Evolutionary conservation across 1,140 invertebrate species (phyloP).

Genomic region (Lutraria rhynchaena): DNA sequence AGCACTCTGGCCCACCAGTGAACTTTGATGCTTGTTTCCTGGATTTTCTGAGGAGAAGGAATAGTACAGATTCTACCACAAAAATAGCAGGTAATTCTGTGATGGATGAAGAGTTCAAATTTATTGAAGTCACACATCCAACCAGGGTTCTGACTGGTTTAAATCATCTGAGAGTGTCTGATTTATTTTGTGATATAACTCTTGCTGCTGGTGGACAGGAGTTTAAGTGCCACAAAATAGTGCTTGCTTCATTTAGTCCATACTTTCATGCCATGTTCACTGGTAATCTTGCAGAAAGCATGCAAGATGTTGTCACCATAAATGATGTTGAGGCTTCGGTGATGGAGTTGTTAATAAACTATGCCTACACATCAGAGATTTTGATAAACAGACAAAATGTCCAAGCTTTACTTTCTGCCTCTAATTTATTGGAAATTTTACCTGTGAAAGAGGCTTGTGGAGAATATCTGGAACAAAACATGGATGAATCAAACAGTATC

Average conservation of each 20-base stretch:
- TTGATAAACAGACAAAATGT: constrained; percentile 84
- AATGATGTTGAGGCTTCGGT: constrained; percentile 84
- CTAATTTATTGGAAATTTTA: constrained; percentile 84
- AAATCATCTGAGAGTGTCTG: constrained; percentile 81
- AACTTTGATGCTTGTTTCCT: constrained; percentile 44
- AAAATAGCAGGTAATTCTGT: constrained; percentile 37
- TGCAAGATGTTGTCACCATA: constrained; percentile 82
- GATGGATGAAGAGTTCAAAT: constrained; percentile 67
- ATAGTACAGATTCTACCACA: constrained; percentile 51
- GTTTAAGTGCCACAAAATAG: constrained; percentile 83
- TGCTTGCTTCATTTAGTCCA: constrained; percentile 83
- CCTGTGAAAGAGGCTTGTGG: constrained; percentile 85
- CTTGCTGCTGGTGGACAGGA: constrained; percentile 81
- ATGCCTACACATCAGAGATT: constrained; percentile 84
- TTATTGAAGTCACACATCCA: constrained; percentile 71
- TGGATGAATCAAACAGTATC: constrained; percentile 85
- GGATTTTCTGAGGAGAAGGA: constrained; percentile 19
- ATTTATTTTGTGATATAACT: constrained; percentile 83
- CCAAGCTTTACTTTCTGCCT: constrained; percentile 84
- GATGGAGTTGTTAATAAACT: constrained; percentile 83
- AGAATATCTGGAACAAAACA: constrained; percentile 84
- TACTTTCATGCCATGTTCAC: constrained; percentile 84
- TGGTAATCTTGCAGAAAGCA: constrained; percentile 82
- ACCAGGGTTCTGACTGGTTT: constrained; percentile 82
- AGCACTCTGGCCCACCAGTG: constrained; percentile 13